These are phyloP conservation scores for Synchiropus splendidus DNA, from an alignment of 2,113 vertebrate genomes.

Conservation along the genomic window DNA sequence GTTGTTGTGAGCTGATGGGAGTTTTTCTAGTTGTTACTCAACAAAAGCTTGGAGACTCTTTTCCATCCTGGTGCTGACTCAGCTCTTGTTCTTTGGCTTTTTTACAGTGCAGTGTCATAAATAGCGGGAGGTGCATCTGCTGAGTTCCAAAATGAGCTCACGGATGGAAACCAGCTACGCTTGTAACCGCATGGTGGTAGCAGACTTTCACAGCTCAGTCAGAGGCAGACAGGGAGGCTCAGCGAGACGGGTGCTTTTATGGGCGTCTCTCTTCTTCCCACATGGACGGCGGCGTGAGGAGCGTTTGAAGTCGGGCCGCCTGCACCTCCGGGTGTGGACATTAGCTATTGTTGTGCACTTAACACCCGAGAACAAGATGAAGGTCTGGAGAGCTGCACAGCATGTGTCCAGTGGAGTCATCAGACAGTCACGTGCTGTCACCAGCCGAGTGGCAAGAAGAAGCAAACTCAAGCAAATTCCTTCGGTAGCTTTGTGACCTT, in stretches of 20 bases:
- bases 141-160: constrained; percentile 27
- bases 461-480: too few relatives aligned
- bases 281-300: constrained; percentile 40
- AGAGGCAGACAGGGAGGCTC: constrained; percentile 39
- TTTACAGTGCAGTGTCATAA: constrained; percentile 13
- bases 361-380: constrained; percentile 40
- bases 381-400: constrained; percentile 45
- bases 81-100: constrained; percentile 1
- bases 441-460: too few relatives aligned
- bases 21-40: too few relatives aligned
- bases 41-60: too few relatives aligned
- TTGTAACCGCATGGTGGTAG: constrained; percentile 51
- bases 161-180: constrained; percentile 28
- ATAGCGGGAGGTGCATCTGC: constrained; percentile 17
- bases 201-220: constrained; percentile 38
- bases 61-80: too few relatives aligned
- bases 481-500: too few relatives aligned
- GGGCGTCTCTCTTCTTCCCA: constrained; percentile 45
- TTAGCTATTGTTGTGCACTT: constrained; percentile 54
- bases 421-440: constrained; percentile 25
- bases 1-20: too few relatives aligned
- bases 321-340: constrained; percentile 55
- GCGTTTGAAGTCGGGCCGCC: constrained; percentile 53
- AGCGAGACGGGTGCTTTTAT: constrained; percentile 53
- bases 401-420: constrained; percentile 44